phyloP scores from a whole-genome alignment of 2,888 invertebrate species.

The Mechanitis mazaeus region DNA sequence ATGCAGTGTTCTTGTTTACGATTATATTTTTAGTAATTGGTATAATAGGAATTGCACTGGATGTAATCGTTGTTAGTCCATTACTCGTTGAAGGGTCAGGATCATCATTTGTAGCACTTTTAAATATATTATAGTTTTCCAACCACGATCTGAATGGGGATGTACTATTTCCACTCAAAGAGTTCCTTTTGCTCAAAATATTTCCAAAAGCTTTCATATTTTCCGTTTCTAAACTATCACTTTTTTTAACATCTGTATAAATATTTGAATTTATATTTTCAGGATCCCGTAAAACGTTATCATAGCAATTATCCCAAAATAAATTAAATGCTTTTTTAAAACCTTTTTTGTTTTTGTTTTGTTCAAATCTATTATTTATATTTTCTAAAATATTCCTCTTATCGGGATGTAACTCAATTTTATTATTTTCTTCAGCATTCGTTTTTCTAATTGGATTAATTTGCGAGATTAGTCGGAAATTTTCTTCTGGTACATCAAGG shows the following conservation, averaged over 20 bases:
- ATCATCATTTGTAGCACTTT: slow-evolving; percentile 45
- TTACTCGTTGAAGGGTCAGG: slow-evolving; percentile 19
- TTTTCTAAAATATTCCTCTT: slow-evolving; percentile 31
- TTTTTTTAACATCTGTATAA: slow-evolving; percentile 43
- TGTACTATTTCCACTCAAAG: slow-evolving; percentile 40
- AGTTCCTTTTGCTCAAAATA: slow-evolving; percentile 55
- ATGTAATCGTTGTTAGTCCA: slow-evolving; percentile 11
- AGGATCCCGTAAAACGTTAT: slow-evolving; percentile 46
- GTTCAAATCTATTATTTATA: slow-evolving; percentile 25
- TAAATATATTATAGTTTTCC: slow-evolving; percentile 52
- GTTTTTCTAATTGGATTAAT: slow-evolving; percentile 48
- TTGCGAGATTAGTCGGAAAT: slow-evolving; percentile 64
- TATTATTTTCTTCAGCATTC: slow-evolving; percentile 44
- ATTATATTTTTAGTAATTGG: slow-evolving; percentile 59
- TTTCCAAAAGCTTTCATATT: slow-evolving; percentile 36
- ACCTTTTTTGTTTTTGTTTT: slow-evolving; percentile 23
- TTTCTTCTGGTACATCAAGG: slow-evolving; percentile 44
- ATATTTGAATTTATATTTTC: slow-evolving; percentile 36
- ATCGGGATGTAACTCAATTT: slow-evolving; percentile 41
- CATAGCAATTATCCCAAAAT: slow-evolving; percentile 61
- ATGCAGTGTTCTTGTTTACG: slow-evolving; percentile 30
- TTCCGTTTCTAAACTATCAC: slow-evolving; percentile 39
- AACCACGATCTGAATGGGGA: slow-evolving; percentile 51
- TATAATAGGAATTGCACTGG: slow-evolving; percentile 43
- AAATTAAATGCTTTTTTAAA: slow-evolving; percentile 44